Percentiles rank a stretch among this genome's conserved stretches.
These are phyloP conservation scores for Procambarus clarkii DNA, from an alignment of 1,140 invertebrate species.

Conservation along the genomic window DNA sequence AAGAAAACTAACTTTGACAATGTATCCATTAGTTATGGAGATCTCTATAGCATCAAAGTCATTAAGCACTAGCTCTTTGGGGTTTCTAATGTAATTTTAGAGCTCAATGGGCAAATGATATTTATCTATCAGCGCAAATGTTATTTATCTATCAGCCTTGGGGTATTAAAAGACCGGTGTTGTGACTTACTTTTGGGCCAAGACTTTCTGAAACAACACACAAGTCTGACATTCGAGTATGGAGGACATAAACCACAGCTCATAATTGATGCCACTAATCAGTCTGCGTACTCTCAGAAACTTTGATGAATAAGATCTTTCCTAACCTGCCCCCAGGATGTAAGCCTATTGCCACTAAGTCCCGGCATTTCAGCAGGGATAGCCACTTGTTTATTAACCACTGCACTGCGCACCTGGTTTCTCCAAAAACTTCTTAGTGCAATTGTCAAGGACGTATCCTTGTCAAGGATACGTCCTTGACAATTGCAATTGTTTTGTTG, in stretches of 20 bases:
- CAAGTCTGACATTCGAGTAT: conserved; percentile 11
- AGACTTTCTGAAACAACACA: conserved; percentile 34
- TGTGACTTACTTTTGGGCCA: conserved; percentile 29
- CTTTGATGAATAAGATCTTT: conserved; percentile 44
- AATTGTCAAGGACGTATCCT: no score
- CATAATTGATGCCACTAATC: not conserved
- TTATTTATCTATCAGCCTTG: not conserved
- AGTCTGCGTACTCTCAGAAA: conserved; percentile 16
- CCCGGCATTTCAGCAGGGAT: conserved; percentile 23
- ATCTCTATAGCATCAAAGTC: not conserved
- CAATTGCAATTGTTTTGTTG: no score
- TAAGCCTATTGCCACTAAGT: conserved; percentile 25
- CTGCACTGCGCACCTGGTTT: no score
- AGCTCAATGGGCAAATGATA: conserved; percentile 18
- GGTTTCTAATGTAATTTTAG: conserved; percentile 27
- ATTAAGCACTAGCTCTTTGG: conserved; percentile 26
- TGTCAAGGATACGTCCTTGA: no score
- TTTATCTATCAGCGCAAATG: no score
- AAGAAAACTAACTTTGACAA: conserved; percentile 8
- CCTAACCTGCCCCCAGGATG: conserved; percentile 20
- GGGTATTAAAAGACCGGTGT: conserved; percentile 34
- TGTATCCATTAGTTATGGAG: not conserved
- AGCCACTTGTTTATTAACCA: conserved; percentile 11
- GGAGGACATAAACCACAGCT: conserved; percentile 26
- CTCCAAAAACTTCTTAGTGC: no score